Evolutionary conservation across 2,888 invertebrate species (phyloP), one percentile per base, ranked within the genome.

Genomic region (Drosophila fungiperda): DNA sequence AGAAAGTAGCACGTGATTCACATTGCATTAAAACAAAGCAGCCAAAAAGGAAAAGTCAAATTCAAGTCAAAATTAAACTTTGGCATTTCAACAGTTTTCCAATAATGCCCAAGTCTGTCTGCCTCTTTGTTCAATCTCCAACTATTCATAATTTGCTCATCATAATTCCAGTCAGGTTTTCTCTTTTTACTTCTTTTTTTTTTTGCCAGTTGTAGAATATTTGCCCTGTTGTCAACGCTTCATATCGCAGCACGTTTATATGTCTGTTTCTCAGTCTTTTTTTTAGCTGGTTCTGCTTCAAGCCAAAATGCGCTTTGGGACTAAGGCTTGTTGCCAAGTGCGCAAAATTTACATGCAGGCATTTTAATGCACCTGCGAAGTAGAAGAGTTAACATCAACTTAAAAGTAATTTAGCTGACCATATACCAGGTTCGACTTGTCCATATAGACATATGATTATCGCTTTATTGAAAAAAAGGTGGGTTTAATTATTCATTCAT

Each of bases 101-200:
- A 70, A 67, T 29, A 82, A 74, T 78, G 42, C 52, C 65, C 82
- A 73, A 66, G 54, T 45, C 20, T 23, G 23, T 42, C 48, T 20
- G 42, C 15, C 26, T 12, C 32, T 11, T 54, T 55, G 20, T 55
- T 40, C 61, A 33, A 49, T n/a, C 29, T 53, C 49, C 32, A 52
- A 73, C 82, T 77, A 86, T 84, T 83, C 75, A 84, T 87, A 87
- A 84, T 69, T 83, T 62, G 17, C 53, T 63, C 72, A 78, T 85
- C 79, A 87, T 76, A 86, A 86, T 86, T 87, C 86, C 70, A 85
- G 86, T 86, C 86, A 86, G 74, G 87, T 57, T 75, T 75, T 65
- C 40, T 42, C 26, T 12, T 42, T 7, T 23, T 45, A 12, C 20
- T 15, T 45, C 4, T 64, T 52, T 61, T 64, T 59, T 59, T 70